Conservation (phyloP, 2,888 invertebrate species). For the Camponotus fellah region DNA sequence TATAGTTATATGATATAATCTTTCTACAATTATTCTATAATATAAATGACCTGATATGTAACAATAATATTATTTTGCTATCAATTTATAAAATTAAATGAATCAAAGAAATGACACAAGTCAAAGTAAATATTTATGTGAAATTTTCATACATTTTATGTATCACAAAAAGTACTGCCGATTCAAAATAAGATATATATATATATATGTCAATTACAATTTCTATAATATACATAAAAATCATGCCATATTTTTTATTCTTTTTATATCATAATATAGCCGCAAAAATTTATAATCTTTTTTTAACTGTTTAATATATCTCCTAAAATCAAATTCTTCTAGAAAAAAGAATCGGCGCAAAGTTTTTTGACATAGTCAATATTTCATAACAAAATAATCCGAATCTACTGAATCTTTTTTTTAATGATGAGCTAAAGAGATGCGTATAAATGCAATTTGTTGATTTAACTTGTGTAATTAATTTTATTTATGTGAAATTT, state of each 20-base stretch:
- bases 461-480: not conserved
- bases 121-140: not conserved
- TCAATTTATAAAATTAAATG: slow-evolving; percentile 23
- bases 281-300: not conserved
- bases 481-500: slow-evolving; percentile 8
- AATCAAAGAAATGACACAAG: not conserved
- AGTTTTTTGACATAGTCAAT: slow-evolving; percentile 7
- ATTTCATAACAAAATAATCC: not conserved
- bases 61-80: slow-evolving; percentile 20
- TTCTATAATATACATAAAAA: not conserved
- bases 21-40: slow-evolving; percentile 47
- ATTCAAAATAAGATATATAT: slow-evolving; percentile 9
- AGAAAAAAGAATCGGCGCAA: not conserved
- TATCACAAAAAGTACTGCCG: slow-evolving; percentile 24
- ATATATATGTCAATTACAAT: slow-evolving; percentile 3
- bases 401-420: not conserved
- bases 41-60: not conserved
- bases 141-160: slow-evolving; percentile 25
- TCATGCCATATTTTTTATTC: not conserved
- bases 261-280: not conserved
- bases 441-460: not conserved
- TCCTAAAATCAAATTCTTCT: not conserved
- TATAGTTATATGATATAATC: slow-evolving; percentile 1
- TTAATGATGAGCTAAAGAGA: not conserved
- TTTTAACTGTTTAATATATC: not conserved